phyloP scores from a whole-genome alignment of 35 echinoderm and acorn worm species.

The Chiridota heheva region DNA sequence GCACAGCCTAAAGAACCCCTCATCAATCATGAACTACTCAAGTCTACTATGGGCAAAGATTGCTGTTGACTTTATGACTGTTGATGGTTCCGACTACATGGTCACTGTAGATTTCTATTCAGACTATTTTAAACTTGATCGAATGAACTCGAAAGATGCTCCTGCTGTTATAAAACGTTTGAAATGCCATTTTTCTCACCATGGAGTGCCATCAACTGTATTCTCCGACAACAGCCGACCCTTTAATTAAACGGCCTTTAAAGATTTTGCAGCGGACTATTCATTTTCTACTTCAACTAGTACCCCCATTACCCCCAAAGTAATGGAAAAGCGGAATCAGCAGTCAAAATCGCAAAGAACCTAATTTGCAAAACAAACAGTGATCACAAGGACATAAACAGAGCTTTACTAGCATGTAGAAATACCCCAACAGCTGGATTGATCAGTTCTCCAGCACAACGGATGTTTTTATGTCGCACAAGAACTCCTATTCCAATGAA shows the following conservation, averaged over 20 bases:
- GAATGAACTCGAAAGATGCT: neutral
- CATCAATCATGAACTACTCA: constrained; percentile 53
- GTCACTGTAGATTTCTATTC: constrained; percentile 56
- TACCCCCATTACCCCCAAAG: constrained; percentile 30
- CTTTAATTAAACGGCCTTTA: constrained; percentile 23
- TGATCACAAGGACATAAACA: constrained; percentile 35
- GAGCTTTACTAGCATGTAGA: constrained; percentile 39
- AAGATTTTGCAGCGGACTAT: constrained; percentile 17
- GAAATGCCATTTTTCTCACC: constrained; percentile 1
- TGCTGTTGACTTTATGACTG: constrained; percentile 29
- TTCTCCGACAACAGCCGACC: constrained; percentile 4
- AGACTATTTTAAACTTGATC: constrained; percentile 42
- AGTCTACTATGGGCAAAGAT: constrained; percentile 46
- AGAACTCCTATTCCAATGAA: constrained; percentile 19
- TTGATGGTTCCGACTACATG: constrained; percentile 45
- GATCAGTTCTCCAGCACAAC: constrained; percentile 38
- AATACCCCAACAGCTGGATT: constrained; percentile 58
- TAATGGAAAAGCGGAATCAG: constrained; percentile 26
- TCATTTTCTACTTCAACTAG: constrained; percentile 1
- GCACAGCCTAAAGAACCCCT: constrained; percentile 35
- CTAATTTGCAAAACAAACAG: constrained; percentile 21
- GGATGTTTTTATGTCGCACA: constrained; percentile 35
- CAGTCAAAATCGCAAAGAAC: constrained; percentile 19
- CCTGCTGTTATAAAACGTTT: constrained; percentile 16
- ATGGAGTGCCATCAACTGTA: constrained; percentile 15